Conservation (phyloP, 1,140 invertebrate species). For the Dendrolimus kikuchii region DNA sequence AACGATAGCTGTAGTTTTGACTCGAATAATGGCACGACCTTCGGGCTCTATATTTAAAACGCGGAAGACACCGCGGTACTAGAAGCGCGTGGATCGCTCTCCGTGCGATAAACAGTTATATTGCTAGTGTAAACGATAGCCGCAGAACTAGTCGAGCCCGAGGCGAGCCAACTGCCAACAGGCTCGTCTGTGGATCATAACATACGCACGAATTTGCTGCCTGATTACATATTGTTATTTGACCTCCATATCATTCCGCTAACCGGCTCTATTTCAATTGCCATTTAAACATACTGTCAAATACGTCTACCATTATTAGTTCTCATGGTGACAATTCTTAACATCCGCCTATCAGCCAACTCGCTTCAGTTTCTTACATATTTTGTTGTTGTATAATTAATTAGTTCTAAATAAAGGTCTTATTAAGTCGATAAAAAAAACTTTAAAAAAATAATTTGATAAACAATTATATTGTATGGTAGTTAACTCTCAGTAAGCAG, state of each 20-base stretch:
- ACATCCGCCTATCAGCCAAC: background rate
- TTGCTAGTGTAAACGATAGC: constrained; percentile 40
- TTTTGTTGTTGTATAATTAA: no score
- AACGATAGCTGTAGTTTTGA: constrained; percentile 31
- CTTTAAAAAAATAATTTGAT: no score
- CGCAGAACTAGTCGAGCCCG: constrained; percentile 27
- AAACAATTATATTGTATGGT: no score
- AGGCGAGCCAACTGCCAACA: background rate
- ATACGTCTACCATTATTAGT: background rate
- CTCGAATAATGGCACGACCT: constrained; percentile 54
- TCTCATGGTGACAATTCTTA: background rate
- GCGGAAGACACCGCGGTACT: constrained; percentile 63
- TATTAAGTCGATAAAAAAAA: no score
- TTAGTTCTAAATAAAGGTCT: no score
- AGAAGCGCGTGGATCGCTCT: constrained; percentile 52
- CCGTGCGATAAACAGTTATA: constrained; percentile 53
- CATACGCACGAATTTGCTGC: constrained; percentile 1
- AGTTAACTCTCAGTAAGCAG: no score
- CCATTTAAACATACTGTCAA: background rate
- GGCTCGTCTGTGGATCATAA: background rate
- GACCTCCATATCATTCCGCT: background rate
- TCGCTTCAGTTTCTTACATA: background rate
- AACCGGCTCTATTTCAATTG: background rate
- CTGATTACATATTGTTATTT: background rate
- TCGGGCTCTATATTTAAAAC: constrained; percentile 66